Conservation (phyloP, 1,140 invertebrate genomes). For the Trichoplusia ni region DNA sequence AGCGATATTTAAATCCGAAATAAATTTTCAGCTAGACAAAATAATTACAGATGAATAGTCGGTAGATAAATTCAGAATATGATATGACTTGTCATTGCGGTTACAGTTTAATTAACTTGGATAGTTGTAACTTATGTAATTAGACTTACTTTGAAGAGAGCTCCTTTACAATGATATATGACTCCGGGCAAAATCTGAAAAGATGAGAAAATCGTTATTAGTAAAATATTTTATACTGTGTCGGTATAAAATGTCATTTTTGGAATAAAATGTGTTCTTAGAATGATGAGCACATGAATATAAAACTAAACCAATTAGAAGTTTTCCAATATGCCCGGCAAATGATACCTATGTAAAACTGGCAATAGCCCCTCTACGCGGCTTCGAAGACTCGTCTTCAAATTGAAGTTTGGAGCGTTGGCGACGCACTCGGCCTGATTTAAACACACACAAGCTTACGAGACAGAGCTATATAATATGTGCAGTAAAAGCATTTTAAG, state of each 20-base stretch:
- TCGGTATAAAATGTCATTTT: constrained; percentile 60
- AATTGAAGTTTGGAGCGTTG: constrained; percentile 55
- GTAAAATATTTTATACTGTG: no score
- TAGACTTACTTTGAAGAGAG: constrained; percentile 70
- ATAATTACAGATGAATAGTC: constrained; percentile 37
- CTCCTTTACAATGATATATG: constrained; percentile 73
- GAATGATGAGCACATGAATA: constrained; percentile 65
- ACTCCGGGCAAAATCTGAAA: constrained; percentile 78
- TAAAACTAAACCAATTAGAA: constrained; percentile 80
- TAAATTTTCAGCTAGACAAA: constrained; percentile 54
- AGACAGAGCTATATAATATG: constrained; percentile 15
- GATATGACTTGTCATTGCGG: constrained; percentile 23
- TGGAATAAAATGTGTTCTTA: constrained; percentile 64
- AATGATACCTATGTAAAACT: constrained; percentile 75
- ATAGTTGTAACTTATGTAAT: neutral
- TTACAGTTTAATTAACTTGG: neutral
- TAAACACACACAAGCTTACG: constrained; percentile 30
- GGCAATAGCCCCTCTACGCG: constrained; percentile 59
- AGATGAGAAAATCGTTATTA: constrained; percentile 34
- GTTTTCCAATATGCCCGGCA: constrained; percentile 77
- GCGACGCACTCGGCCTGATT: constrained; percentile 34
- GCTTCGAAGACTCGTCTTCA: constrained; percentile 54
- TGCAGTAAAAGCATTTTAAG: constrained; percentile 11
- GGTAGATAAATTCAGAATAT: constrained; percentile 2
- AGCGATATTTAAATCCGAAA: constrained; percentile 65